Base-by-base conservation (phyloP, 1,140 invertebrate genomes). In the Drosophila hydei region DNA sequence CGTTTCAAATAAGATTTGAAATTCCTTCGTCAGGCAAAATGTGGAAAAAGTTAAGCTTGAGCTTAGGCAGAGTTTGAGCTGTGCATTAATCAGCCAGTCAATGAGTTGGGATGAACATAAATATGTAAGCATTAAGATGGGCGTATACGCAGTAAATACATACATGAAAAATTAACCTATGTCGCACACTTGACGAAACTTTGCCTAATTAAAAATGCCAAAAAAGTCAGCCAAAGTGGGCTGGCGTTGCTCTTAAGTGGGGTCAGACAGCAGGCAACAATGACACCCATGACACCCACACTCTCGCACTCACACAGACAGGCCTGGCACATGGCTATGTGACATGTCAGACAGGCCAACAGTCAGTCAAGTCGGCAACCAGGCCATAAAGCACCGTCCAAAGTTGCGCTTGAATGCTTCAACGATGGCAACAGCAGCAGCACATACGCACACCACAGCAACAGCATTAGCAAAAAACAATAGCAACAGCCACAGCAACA, bases 121-220 rank as follows among this genome's bases (percentile, higher is more conserved):
- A 16, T 40, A 40, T 40, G 12, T 14, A 6, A 40, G 14, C 16
- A 33, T 12, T 63, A 47, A 60, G 45, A 58, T 8, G 40, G 7
- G 16, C 0, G 43, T 40, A 40, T 33, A 54, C 16, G 25, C 54
- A 55, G 51, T 42, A 63, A 40, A 54, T 71, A 65, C n/a, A 33
- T 33, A 33, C 30, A 58, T 58, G 14, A 27, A 30, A 65, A 79
- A 70, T 75, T 71, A 76, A 71, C 69, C 72, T 63, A 68, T 23
- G 70, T 54, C 54, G 47, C 69, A 64, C 48, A 73, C 45, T 55
- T 63, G 52, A 62, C 11, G 75, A 70, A 62, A 75, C 45, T 70
- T 71, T 55, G 75, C 71, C 83, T 88, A 79, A 88, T 88, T 88
- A 88, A 89, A 88, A 88, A 88, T 88, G 69, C 84, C 83, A 76